A percentile compares a stretch with the other conserved stretches of the same genome.
phyloP scores from a whole-genome alignment of 2,797 vertebrate species.

The Tenualosa ilisha region DNA sequence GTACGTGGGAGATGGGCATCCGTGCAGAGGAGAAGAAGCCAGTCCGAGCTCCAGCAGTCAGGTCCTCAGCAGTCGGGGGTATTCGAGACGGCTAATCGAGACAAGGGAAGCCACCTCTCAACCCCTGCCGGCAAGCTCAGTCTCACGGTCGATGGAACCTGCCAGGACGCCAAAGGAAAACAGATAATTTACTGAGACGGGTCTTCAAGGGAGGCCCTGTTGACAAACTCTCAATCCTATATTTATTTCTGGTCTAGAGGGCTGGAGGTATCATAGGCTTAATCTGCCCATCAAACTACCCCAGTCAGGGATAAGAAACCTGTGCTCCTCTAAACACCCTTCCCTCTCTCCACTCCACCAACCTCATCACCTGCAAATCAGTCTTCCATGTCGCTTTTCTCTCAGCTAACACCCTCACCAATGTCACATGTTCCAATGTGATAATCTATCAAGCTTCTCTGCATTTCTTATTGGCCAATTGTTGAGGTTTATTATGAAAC shows the following conservation, averaged over 20 bases:
- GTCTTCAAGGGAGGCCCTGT: background rate
- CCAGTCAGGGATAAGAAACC: background rate
- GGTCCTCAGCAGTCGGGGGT: slow-evolving; percentile 28
- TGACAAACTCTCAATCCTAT: background rate
- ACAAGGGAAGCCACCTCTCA: slow-evolving; percentile 37
- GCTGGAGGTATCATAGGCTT: background rate
- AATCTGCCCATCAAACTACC: background rate
- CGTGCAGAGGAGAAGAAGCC: slow-evolving; percentile 36
- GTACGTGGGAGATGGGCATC: slow-evolving; percentile 17
- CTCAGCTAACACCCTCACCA: background rate
- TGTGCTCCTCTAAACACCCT: background rate
- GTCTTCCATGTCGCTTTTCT: background rate
- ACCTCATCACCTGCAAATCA: background rate
- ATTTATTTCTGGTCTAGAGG: background rate
- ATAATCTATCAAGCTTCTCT: background rate
- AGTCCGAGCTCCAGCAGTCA: slow-evolving; percentile 29
- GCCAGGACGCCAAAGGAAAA: slow-evolving; percentile 43
- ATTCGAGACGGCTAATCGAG: background rate
- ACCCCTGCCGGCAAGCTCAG: slow-evolving; percentile 34
- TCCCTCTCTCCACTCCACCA: background rate
- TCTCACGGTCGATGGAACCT: slow-evolving; percentile 80
- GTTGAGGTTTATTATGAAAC: no score
- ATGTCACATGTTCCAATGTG: background rate
- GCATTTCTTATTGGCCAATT: no score
- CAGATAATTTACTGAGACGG: background rate